A percentile compares a stretch with the other conserved stretches of the same genome.
Evolutionary conservation across 2,888 invertebrate species (phyloP).

Genomic region (Stratiomys singularior): DNA sequence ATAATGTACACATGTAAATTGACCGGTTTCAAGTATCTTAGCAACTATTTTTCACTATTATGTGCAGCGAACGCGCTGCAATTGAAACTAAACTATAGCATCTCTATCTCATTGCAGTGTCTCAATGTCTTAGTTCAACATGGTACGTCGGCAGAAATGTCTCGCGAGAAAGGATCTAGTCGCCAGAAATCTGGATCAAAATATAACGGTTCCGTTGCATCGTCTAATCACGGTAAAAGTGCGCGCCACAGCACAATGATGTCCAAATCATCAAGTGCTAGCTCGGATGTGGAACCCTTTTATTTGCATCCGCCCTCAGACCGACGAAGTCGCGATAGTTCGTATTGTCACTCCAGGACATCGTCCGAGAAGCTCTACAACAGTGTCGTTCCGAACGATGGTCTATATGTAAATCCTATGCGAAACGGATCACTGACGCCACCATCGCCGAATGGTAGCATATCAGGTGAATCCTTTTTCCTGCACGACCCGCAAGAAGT

Average conservation of each 20-base stretch:
- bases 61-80: neutral
- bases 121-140: slow-evolving; percentile 83
- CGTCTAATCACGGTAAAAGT: slow-evolving; percentile 57
- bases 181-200: slow-evolving; percentile 55
- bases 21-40: slow-evolving; percentile 38
- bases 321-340: slow-evolving; percentile 61
- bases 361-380: slow-evolving; percentile 62
- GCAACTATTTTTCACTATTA: slow-evolving; percentile 36
- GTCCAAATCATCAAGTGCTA: slow-evolving; percentile 64
- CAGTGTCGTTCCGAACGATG: slow-evolving; percentile 69
- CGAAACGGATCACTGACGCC: slow-evolving; percentile 67
- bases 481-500: slow-evolving; percentile 84
- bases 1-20: neutral
- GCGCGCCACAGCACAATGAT: slow-evolving; percentile 63
- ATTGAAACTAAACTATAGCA: slow-evolving; percentile 32
- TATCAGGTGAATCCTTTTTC: slow-evolving; percentile 79
- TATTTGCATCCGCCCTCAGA: slow-evolving; percentile 78
- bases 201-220: slow-evolving; percentile 53
- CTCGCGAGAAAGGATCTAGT: slow-evolving; percentile 60
- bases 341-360: slow-evolving; percentile 59
- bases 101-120: slow-evolving; percentile 70
- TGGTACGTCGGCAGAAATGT: slow-evolving; percentile 76
- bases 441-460: slow-evolving; percentile 69
- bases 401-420: slow-evolving; percentile 88
- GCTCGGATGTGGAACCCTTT: slow-evolving; percentile 73